Base-by-base conservation (phyloP, 1,140 invertebrate genomes). In the Lepidostoma basale region DNA sequence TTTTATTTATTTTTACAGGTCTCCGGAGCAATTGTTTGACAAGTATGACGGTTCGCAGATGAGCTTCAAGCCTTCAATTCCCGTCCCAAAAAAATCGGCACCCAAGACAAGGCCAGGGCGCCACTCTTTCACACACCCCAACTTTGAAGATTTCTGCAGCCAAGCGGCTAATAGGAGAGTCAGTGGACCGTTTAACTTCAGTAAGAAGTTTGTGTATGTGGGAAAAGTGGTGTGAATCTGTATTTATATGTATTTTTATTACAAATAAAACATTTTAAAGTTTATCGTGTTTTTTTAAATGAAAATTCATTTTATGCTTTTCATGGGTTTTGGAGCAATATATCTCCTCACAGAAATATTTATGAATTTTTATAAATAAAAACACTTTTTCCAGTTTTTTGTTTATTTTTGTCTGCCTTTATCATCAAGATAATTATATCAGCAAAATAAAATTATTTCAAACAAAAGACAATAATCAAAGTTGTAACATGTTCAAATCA, bases 31-130 rank as follows among this genome's bases (percentile, higher is more conserved):
- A 62, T 76, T 88, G 8, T 88, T 84, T 73, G 74, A 79, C 0
- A 74, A 85, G 30, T 90, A 84, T 77, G 85, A 89, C 76, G 86
- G 87, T 62, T 85, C 84, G 0, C 78, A 86, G 74, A 88, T 90
- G 83, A 80, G 84, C 2, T 90, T 90, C 68, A 89, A 88, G 76
- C 89, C 88, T 0, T 70, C 87, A 0, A 82, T 90, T 36, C 84
- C 86, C 2, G 75, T 85, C 9, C 86, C 85, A 1, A 82, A 76
- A 49, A 78, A 77, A 28, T 65, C 18, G 3, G 72, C 42, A 36
- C 73, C 56, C 44, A 82, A 76, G 69, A 26, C 22, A 75, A 80
- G 78, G 58, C 52, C 64, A 3, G 67, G 47, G 3, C 33, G 58
- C 12, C 72, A 73, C 49, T 54, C 52, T 16, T 73, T 64, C 63